A percentile compares a stretch with the other conserved stretches of the same genome.
These are phyloP conservation scores for Heliconius melpomene DNA, from an alignment of 1,140 invertebrate genomes.

Conservation along the genomic window DNA sequence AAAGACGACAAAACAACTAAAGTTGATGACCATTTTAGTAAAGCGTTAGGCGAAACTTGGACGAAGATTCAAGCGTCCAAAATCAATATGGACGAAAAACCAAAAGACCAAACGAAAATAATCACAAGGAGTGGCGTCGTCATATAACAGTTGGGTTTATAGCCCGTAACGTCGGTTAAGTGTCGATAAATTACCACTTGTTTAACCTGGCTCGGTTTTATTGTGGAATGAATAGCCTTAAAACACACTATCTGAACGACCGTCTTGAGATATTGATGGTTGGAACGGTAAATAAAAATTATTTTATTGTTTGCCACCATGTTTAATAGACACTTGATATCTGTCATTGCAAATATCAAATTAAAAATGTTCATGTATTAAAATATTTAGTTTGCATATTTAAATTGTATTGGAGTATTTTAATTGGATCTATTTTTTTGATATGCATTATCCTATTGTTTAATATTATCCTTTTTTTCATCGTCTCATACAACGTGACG, in stretches of 20 bases:
- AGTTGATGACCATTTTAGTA: constrained; percentile 98
- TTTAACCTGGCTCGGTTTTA: constrained; percentile 58
- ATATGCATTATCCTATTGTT: too few species aligned
- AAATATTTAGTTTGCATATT: not conserved
- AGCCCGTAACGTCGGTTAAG: constrained; percentile 65
- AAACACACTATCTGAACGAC: constrained; percentile 10
- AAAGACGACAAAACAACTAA: constrained; percentile 66
- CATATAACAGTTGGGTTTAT: constrained; percentile 72
- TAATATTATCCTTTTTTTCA: too few species aligned
- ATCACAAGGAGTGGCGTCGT: constrained; percentile 76
- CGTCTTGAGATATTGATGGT: constrained; percentile 2
- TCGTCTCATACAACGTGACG: too few species aligned
- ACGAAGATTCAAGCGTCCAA: constrained; percentile 86
- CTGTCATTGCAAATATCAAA: not conserved
- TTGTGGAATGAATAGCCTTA: constrained; percentile 38
- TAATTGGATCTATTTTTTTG: too few species aligned
- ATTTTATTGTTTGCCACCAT: not conserved
- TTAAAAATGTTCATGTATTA: not conserved
- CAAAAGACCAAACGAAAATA: constrained; percentile 72
- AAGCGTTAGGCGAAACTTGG: constrained; percentile 97
- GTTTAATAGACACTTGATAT: not conserved
- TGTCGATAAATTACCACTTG: constrained; percentile 71
- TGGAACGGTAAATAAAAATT: not conserved
- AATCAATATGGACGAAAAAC: constrained; percentile 57
- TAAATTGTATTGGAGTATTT: too few species aligned